Percentiles rank a stretch among this genome's conserved stretches.
These are phyloP conservation scores for Thera britannica DNA, from an alignment of 2,888 invertebrate species.

Conservation along the genomic window DNA sequence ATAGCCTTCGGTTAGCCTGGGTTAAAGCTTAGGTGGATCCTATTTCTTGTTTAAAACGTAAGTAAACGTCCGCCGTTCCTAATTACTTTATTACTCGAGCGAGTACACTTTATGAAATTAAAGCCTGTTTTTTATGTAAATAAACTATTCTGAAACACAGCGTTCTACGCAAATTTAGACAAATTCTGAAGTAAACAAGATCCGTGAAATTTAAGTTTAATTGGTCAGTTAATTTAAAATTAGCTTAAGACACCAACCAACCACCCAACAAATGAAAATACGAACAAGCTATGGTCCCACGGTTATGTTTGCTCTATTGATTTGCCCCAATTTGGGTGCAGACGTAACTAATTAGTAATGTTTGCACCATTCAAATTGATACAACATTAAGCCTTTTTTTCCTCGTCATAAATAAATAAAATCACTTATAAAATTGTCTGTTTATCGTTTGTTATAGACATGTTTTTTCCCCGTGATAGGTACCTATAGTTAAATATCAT, in stretches of 20 bases:
- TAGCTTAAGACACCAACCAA: no score
- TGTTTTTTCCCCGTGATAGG: no score
- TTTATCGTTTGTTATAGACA: no score
- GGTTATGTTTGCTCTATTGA: no score
- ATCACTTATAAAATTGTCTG: no score
- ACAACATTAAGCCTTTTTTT: no score
- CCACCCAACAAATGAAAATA: background rate
- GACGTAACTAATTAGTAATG: no score
- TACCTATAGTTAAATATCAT: no score
- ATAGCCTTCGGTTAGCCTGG: slow-evolving; percentile 72
- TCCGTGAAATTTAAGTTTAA: background rate
- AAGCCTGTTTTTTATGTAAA: slow-evolving; percentile 16
- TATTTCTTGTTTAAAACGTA: slow-evolving; percentile 55
- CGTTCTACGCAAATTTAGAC: background rate
- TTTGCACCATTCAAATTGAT: no score
- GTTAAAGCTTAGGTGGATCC: slow-evolving; percentile 67
- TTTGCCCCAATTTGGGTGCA: no score
- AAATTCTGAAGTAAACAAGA: slow-evolving; percentile 9
- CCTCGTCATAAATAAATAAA: no score
- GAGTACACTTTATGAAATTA: slow-evolving; percentile 21
- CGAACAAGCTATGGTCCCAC: background rate
- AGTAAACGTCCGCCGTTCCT: slow-evolving; percentile 20
- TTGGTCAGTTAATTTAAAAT: slow-evolving; percentile 8
- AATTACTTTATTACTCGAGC: slow-evolving; percentile 26
- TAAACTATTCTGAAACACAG: slow-evolving; percentile 12